Base-by-base conservation (phyloP, 2,888 invertebrate species). In the Rutpela maculata region DNA sequence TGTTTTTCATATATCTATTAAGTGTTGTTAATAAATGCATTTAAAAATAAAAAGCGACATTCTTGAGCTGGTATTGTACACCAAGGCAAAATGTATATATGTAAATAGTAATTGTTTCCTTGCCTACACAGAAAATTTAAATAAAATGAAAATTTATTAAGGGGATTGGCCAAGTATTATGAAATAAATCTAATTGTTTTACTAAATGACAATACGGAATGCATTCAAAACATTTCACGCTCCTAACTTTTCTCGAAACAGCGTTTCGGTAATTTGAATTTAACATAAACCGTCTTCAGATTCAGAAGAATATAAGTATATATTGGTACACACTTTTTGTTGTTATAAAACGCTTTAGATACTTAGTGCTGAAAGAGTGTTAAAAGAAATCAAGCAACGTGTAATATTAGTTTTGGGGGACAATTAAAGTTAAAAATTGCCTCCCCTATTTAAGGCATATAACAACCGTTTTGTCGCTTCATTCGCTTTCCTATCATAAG, bases 81-180 rank as follows among this genome's bases (percentile, higher is more conserved):
- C 80, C 82, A 81, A 82, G 81, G 82, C 79, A 60, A 81, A 78
- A 80, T 80, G 77, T 76, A 81, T 78, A 80, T 82, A 82, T 82
- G 81, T 81, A 78, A 82, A 82, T 82, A 80, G 80, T 80, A 82
- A 82, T 82, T 82, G 82, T 82, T 78, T 81, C 75, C 78, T 77
- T 75, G 77, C 81, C 80, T 76, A 82, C 81, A 81, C 80, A 80
- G 76, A 78, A 80, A 85, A 87, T 87, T 87, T 86, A 80, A 87
- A 86, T 87, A 86, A 86, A 86, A 85, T 85, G 84, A 86, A 85
- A 86, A 86, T 86, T 85, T 85, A 85, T 86, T 83, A 77, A 60
- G 73, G 84, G 86, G 86, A 84, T 86, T 81, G 86, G 86, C 84
- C 81, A 67, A 70, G 76, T 76, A 78, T 85, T 84, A 83, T 70